These are phyloP conservation scores for Pardalotus punctatus DNA, from an alignment of 2,113 vertebrate genomes.

Conservation along the genomic window DNA sequence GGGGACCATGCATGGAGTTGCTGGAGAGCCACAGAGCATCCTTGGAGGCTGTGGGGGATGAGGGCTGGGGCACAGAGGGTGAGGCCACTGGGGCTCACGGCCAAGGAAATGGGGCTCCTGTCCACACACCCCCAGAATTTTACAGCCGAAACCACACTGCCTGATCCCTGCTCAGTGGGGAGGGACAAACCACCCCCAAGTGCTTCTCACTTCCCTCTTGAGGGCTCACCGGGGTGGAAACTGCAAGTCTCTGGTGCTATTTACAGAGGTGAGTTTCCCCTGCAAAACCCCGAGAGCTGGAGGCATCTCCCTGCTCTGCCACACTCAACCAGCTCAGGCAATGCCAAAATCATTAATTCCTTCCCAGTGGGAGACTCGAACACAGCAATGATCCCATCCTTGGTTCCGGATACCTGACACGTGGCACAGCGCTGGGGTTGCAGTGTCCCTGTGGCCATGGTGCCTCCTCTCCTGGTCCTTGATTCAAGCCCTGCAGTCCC, in stretches of 20 bases:
- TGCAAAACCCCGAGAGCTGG: neutral
- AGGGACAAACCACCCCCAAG: constrained; percentile 45
- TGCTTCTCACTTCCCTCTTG: constrained; percentile 57
- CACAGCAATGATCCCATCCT: neutral
- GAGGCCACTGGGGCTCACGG: rapidly evolving
- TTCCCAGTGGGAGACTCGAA: neutral
- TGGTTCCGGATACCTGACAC: rapidly evolving
- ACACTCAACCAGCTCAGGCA: neutral
- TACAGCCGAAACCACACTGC: neutral
- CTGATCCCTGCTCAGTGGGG: constrained; percentile 15
- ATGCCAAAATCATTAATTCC: neutral
- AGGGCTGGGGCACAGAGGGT: rapidly evolving
- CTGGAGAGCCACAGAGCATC: rapidly evolving
- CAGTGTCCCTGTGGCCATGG: rapidly evolving
- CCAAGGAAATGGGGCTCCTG: rapidly evolving
- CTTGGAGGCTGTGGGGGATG: neutral
- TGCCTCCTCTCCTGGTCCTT: neutral
- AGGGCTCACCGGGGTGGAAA: constrained; percentile 3
- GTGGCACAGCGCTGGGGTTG: neutral
- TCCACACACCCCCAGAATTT: rapidly evolving
- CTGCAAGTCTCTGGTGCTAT: constrained; percentile 35
- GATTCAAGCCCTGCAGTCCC: rapidly evolving
- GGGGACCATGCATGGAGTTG: rapidly evolving
- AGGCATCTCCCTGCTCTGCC: neutral
- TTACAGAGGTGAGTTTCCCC: constrained; percentile 38